Percentiles rank a stretch among this genome's conserved stretches.
Evolutionary conservation across 2,113 vertebrate genomes (phyloP).

Genomic region (Poicephalus gulielmi): DNA sequence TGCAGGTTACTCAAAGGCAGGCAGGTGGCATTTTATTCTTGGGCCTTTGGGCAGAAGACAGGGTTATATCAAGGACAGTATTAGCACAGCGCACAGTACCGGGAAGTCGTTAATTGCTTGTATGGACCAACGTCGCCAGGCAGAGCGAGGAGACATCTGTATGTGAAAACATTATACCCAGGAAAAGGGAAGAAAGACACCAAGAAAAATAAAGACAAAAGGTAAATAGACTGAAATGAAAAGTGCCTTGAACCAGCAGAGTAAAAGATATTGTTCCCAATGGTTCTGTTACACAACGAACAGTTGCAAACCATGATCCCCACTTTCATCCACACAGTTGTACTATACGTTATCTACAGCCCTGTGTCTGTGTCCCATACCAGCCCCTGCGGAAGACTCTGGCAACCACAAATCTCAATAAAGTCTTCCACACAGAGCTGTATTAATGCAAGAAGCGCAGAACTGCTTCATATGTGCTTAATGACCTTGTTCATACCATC

Average conservation of each 20-base stretch:
- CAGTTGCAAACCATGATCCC: not conserved
- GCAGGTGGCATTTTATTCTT: conserved; percentile 82
- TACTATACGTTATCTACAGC: not conserved
- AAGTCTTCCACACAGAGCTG: not conserved
- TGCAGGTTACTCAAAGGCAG: conserved; percentile 79
- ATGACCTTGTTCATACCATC: not conserved
- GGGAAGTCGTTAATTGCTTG: conserved; percentile 98
- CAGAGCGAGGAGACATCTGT: conserved; percentile 93
- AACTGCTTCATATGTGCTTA: not conserved
- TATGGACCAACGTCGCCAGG: conserved; percentile 96
- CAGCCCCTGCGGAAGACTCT: not conserved
- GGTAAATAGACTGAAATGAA: conserved; percentile 71
- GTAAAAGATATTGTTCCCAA: conserved; percentile 35
- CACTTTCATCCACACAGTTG: not conserved
- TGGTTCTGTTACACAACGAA: not conserved
- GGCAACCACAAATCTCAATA: not conserved
- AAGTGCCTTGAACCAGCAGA: conserved; percentile 64
- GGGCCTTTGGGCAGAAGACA: conserved; percentile 84
- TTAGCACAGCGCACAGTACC: conserved; percentile 88
- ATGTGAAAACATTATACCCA: conserved; percentile 82
- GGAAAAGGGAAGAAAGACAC: conserved; percentile 79
- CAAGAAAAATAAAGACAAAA: conserved; percentile 78
- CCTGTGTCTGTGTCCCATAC: not conserved
- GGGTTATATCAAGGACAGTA: conserved; percentile 75
- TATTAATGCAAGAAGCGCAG: not conserved